These are phyloP conservation scores for Apodemia mormo DNA, from an alignment of 2,888 invertebrate species.

Conservation along the genomic window DNA sequence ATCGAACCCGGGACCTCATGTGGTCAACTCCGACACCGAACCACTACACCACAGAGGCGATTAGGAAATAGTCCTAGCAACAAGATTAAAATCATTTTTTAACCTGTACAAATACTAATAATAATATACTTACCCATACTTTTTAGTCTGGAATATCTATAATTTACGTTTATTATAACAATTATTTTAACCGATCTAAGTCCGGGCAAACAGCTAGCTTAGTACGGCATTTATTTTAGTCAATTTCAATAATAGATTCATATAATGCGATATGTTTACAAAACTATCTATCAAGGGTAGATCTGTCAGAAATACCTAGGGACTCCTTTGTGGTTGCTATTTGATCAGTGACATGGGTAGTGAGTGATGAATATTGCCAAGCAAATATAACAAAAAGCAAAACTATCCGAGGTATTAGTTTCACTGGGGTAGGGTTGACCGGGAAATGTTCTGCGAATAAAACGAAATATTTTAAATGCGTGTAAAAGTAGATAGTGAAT, in stretches of 20 bases:
- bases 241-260: conserved; percentile 18
- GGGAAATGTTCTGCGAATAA: conserved; percentile 36
- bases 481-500: conserved; percentile 22
- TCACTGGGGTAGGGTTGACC: conserved; percentile 62
- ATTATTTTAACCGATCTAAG: no score
- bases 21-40: no score
- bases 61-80: no score
- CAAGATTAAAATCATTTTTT: no score
- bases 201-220: no score
- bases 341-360: conserved; percentile 77
- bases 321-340: conserved; percentile 76
- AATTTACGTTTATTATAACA: no score
- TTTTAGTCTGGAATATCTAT: no score
- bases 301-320: conserved; percentile 75
- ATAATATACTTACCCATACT: no score
- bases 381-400: conserved; percentile 81
- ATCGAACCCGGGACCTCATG: no score
- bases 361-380: conserved; percentile 81
- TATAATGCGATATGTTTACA: conserved; percentile 52
- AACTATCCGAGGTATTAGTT: conserved; percentile 77
- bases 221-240: not conserved
- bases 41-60: no score
- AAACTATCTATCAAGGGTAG: conserved; percentile 67
- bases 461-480: conserved; percentile 30
- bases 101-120: no score